phyloP scores from a whole-genome alignment of 2,113 vertebrate species.

The Callipepla californica region DNA sequence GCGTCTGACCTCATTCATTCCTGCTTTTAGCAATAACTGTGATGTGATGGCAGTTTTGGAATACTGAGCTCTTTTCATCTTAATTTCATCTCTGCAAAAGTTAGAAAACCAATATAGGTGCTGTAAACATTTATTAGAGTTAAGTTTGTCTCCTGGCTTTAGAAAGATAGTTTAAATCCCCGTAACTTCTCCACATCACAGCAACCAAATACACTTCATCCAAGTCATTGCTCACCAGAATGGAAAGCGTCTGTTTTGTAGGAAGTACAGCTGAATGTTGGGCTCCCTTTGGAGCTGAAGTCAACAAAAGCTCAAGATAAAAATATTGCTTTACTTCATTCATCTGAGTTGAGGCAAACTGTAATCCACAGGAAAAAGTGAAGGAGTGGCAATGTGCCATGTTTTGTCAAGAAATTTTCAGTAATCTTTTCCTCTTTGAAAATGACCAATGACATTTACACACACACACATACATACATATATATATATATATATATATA shows the following conservation, averaged over 20 bases:
- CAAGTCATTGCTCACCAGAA: conserved; percentile 5
- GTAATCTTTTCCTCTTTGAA: conserved; percentile 13
- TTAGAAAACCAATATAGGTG: neutral
- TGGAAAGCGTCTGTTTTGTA: neutral
- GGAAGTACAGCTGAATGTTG: neutral
- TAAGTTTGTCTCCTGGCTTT: neutral
- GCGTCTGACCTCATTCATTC: neutral
- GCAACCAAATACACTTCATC: neutral
- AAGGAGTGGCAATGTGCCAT: neutral
- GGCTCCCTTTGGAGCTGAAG: conserved; percentile 23
- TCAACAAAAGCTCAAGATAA: neutral
- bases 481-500: no score
- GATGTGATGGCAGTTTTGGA: neutral
- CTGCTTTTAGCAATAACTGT: neutral
- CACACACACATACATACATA: neutral
- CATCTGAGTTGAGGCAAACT: conserved; percentile 24
- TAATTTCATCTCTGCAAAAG: conserved; percentile 4
- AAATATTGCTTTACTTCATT: neutral
- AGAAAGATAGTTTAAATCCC: neutral
- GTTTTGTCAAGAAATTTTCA: conserved; percentile 23
- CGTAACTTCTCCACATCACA: conserved; percentile 10
- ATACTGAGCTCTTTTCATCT: neutral
- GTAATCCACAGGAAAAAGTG: conserved; percentile 5
- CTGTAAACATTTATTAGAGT: neutral
- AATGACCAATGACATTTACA: neutral